Conservation (phyloP, 2,888 invertebrate genomes). For the Miltochrista miniata region DNA sequence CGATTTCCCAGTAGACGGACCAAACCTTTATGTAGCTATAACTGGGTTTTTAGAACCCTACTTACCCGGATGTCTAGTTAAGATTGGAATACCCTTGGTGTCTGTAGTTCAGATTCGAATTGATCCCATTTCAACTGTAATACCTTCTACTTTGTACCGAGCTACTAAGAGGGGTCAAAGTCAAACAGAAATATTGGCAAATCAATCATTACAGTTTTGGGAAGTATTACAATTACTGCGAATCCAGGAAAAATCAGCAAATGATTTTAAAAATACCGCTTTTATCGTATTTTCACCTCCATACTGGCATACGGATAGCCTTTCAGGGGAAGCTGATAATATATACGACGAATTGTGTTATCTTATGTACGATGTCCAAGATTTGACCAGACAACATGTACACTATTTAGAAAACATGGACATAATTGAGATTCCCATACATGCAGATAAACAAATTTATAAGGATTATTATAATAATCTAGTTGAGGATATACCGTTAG, state of each 20-base stretch:
- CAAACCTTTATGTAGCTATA: constrained; percentile 79
- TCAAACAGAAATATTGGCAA: constrained; percentile 60
- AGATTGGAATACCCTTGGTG: constrained; percentile 66
- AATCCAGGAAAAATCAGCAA: constrained; percentile 51
- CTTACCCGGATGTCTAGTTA: constrained; percentile 56
- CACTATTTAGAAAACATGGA: constrained; percentile 77
- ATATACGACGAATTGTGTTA: constrained; percentile 80
- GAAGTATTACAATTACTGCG: constrained; percentile 62
- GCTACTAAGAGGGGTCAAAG: constrained; percentile 69
- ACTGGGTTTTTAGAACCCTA: constrained; percentile 75
- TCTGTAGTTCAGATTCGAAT: constrained; percentile 73
- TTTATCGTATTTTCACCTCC: constrained; percentile 72
- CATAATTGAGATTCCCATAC: constrained; percentile 57
- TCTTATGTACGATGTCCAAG: constrained; percentile 80
- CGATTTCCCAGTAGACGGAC: constrained; percentile 80
- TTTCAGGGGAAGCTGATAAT: constrained; percentile 61
- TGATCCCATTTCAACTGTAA: constrained; percentile 41
- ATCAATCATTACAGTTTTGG: constrained; percentile 66
- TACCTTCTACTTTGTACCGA: constrained; percentile 57
- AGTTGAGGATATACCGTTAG: constrained; percentile 59
- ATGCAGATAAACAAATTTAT: constrained; percentile 32
- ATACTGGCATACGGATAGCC: constrained; percentile 55
- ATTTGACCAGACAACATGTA: constrained; percentile 73
- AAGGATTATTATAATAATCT: constrained; percentile 45
- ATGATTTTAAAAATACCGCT: constrained; percentile 67